Conservation (phyloP, 1,140 invertebrate species). For the Trichomalopsis sarcophagae region DNA sequence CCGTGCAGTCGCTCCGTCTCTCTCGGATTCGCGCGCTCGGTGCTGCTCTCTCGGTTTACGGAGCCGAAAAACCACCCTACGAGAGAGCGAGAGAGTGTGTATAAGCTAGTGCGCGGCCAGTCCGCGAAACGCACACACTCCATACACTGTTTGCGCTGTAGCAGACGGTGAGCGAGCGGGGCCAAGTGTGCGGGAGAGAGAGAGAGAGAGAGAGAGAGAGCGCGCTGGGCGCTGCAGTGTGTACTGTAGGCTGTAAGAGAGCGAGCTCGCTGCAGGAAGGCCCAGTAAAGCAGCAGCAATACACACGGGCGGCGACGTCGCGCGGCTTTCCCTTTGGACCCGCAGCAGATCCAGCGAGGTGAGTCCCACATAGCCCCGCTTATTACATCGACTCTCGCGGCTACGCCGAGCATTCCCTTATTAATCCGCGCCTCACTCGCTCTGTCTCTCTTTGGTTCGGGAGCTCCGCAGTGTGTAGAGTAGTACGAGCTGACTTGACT, state of each 20-base stretch:
- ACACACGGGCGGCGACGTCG: not conserved
- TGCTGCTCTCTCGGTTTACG: not conserved
- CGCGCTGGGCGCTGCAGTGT: not conserved
- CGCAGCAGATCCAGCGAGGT: not conserved
- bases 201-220: not conserved
- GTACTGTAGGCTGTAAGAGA: not conserved
- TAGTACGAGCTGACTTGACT: not conserved
- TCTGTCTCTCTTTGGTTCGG: not conserved
- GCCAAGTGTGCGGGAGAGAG: not conserved
- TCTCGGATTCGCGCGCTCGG: not conserved
- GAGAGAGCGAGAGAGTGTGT: not conserved
- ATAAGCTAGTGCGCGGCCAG: not conserved
- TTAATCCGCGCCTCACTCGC: slow-evolving; percentile 4
- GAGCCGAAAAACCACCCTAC: slow-evolving; percentile 40
- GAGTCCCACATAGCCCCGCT: not conserved
- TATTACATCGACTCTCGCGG: too few relatives aligned
- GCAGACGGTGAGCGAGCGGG: not conserved
- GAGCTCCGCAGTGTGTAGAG: not conserved
- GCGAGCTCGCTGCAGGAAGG: slow-evolving; percentile 28
- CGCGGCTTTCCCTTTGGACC: not conserved
- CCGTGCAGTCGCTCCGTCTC: not conserved
- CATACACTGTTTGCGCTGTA: not conserved
- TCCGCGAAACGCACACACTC: not conserved
- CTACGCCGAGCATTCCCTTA: slow-evolving; percentile 17
- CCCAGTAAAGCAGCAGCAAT: not conserved